Conservation (phyloP, 2,797 vertebrate species). For the Pangasius mekongensis region DNA sequence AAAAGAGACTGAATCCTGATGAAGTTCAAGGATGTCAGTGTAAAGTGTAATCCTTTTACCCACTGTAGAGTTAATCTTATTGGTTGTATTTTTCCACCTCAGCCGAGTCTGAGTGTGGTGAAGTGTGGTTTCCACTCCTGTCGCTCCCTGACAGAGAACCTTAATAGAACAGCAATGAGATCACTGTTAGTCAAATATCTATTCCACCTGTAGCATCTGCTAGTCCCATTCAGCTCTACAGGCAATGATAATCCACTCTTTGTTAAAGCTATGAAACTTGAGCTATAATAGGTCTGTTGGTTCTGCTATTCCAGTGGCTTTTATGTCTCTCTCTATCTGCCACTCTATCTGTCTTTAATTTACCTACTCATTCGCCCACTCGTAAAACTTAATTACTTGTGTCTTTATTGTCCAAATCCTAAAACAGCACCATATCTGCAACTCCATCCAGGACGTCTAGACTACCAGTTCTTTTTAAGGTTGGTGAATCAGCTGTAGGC, state of each 20-base stretch:
- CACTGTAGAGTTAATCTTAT: slow-evolving; percentile 61
- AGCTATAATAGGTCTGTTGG: neutral
- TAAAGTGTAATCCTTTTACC: slow-evolving; percentile 61
- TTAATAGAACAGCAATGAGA: slow-evolving; percentile 17
- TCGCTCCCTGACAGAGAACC: neutral
- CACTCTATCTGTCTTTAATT: neutral
- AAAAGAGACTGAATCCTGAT: slow-evolving; percentile 46
- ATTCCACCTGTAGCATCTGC: slow-evolving; percentile 34
- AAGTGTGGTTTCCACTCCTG: slow-evolving; percentile 1
- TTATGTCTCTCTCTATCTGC: slow-evolving; percentile 4
- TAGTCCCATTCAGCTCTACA: neutral
- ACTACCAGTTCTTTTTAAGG: neutral
- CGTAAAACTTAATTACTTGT: slow-evolving; percentile 19
- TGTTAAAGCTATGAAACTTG: neutral
- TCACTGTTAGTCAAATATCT: slow-evolving; percentile 10
- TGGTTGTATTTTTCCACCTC: slow-evolving; percentile 56
- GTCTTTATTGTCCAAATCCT: slow-evolving; percentile 23
- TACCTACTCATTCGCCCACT: neutral
- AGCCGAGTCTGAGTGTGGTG: slow-evolving; percentile 19
- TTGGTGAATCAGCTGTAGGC: neutral
- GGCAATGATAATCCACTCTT: slow-evolving; percentile 6
- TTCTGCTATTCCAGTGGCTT: neutral
- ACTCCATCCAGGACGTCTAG: neutral
- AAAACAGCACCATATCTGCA: slow-evolving; percentile 16
- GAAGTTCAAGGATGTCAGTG: slow-evolving; percentile 53